Evolutionary conservation across 2,797 vertebrate species (phyloP).

Genomic region (Amazona finschi): DNA sequence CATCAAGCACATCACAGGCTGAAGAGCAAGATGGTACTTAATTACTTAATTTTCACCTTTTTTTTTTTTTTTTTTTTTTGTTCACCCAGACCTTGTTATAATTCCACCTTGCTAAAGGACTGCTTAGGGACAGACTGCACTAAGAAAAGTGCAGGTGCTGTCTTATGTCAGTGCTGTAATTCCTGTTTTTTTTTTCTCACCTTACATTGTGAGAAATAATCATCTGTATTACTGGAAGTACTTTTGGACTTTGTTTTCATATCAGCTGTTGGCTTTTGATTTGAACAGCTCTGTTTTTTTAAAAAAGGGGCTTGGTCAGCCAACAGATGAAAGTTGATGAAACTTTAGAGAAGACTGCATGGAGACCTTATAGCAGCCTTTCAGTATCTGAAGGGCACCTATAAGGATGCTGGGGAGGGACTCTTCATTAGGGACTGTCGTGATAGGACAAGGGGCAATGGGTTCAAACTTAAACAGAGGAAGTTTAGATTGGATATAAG

Average conservation of each 20-base stretch:
- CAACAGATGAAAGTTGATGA: neutral
- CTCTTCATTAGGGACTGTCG: too few species aligned
- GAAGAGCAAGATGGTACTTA: constrained; percentile 19
- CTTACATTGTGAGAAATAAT: neutral
- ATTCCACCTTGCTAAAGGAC: neutral
- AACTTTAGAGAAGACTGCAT: too few species aligned
- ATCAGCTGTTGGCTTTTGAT: neutral
- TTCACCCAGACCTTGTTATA: neutral
- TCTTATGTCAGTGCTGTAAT: neutral
- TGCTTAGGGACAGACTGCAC: neutral
- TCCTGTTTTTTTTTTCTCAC: neutral
- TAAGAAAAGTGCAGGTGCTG: neutral
- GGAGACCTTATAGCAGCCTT: too few species aligned
- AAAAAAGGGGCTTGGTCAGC: neutral
- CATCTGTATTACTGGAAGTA: neutral
- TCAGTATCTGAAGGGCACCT: too few species aligned
- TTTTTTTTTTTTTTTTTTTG: neutral
- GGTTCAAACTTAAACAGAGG: too few species aligned
- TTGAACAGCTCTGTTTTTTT: neutral
- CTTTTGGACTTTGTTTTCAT: neutral
- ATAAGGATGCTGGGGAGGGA: too few species aligned
- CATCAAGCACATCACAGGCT: neutral
- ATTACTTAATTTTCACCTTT: constrained; percentile 57
- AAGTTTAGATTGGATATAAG: too few species aligned
- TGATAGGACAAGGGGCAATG: too few species aligned